phyloP scores from a whole-genome alignment of 2,797 vertebrate species.

The Coregonus suidteri region DNA sequence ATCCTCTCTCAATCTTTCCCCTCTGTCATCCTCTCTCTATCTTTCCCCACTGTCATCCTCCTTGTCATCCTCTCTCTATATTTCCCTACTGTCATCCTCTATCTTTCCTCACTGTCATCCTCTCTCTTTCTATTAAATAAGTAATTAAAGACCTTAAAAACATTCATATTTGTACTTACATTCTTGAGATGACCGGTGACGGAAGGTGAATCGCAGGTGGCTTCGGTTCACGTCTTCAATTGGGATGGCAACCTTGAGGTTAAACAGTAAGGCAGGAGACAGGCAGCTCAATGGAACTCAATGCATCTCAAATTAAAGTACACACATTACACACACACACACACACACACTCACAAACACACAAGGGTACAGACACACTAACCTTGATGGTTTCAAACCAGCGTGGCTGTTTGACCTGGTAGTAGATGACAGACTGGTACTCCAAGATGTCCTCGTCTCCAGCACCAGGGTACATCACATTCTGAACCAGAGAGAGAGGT shows the following conservation, averaged over 20 bases:
- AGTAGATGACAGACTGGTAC: slow-evolving; percentile 99
- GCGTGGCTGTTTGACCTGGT: slow-evolving; percentile 97
- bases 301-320: neutral
- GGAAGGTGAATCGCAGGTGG: slow-evolving; percentile 95
- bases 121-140: neutral
- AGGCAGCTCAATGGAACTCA: neutral
- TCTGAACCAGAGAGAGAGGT: slow-evolving; percentile 68
- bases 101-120: no score
- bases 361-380: slow-evolving; percentile 11
- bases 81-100: no score
- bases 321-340: no score
- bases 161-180: slow-evolving; percentile 82
- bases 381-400: slow-evolving; percentile 99
- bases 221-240: slow-evolving; percentile 98
- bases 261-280: neutral
- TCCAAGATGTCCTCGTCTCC: slow-evolving; percentile 96
- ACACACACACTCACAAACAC: neutral
- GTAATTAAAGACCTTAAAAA: neutral
- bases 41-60: neutral
- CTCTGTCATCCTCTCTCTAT: no score
- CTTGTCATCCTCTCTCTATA: no score
- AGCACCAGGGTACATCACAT: slow-evolving; percentile 94
- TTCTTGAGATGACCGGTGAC: slow-evolving; percentile 95
- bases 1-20: no score
- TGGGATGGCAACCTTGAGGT: slow-evolving; percentile 91